Percentiles rank a stretch among this genome's conserved stretches.
phyloP scores from a whole-genome alignment of 2,113 vertebrate species.

The Takifugu flavidus region DNA sequence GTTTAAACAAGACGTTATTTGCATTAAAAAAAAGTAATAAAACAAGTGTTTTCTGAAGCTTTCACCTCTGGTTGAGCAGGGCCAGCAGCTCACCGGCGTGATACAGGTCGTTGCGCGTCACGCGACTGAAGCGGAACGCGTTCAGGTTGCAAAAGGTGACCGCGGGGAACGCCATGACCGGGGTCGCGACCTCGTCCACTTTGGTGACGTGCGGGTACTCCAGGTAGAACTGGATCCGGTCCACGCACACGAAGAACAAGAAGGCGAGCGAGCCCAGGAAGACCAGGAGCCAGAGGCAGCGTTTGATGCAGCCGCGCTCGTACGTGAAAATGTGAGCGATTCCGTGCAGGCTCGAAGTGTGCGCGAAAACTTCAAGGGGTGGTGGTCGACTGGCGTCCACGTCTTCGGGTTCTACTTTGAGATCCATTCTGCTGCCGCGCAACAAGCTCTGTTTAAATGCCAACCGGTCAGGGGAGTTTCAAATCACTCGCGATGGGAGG shows the following conservation, averaged over 20 bases:
- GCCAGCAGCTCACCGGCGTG: constrained; percentile 95
- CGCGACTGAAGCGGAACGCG: constrained; percentile 92
- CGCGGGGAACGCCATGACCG: constrained; percentile 88
- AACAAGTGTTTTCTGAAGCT: not conserved
- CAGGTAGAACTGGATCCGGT: constrained; percentile 94
- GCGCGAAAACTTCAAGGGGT: constrained; percentile 92
- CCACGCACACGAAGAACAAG: constrained; percentile 88
- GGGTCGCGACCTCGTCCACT: constrained; percentile 90
- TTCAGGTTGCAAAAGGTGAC: constrained; percentile 99
- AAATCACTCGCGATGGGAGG: not conserved
- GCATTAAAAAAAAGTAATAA: too few relatives aligned
- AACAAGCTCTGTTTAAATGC: constrained; percentile 4
- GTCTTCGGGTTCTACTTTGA: constrained; percentile 88
- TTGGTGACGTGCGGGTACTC: constrained; percentile 97
- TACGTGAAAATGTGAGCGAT: constrained; percentile 98
- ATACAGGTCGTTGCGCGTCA: constrained; percentile 96
- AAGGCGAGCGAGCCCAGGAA: constrained; percentile 90
- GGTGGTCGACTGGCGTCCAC: constrained; percentile 83
- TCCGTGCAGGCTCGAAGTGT: constrained; percentile 92
- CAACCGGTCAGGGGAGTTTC: not conserved
- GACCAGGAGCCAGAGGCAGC: constrained; percentile 88
- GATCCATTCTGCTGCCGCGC: constrained; percentile 78
- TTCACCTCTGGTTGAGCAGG: constrained; percentile 92
- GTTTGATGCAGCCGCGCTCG: constrained; percentile 86
- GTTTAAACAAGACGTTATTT: too few relatives aligned